phyloP scores from a whole-genome alignment of 2,113 vertebrate genomes.

The Serinus canaria region DNA sequence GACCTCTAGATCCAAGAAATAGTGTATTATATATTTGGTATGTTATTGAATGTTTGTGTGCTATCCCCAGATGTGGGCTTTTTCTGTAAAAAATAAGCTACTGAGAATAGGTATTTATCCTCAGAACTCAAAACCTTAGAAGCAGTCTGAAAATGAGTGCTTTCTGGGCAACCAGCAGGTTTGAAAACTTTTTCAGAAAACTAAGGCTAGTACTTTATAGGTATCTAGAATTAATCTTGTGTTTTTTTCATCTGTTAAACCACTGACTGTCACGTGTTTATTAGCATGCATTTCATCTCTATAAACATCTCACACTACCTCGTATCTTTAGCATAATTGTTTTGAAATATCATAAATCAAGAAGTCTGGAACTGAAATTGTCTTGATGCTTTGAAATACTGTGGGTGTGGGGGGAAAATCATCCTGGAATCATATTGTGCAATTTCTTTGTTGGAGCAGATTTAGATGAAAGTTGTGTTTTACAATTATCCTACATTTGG shows the following conservation, averaged over 20 bases:
- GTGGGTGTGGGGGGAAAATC: background rate
- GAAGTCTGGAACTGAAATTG: background rate
- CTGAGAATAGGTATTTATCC: background rate
- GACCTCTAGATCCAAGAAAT: background rate
- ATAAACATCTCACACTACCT: background rate
- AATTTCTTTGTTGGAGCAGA: background rate
- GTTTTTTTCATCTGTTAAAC: background rate
- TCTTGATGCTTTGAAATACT: background rate
- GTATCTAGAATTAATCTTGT: background rate
- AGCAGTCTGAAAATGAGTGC: background rate
- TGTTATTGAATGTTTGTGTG: background rate
- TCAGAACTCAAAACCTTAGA: background rate
- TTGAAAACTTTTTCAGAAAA: background rate
- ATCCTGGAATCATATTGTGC: background rate
- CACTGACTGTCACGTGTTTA: background rate
- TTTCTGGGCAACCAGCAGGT: background rate
- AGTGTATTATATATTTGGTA: background rate
- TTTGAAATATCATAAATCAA: background rate
- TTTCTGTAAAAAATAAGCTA: background rate
- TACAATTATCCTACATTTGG: background rate
- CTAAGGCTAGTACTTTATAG: background rate
- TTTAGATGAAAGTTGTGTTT: background rate
- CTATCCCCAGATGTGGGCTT: fast-evolving
- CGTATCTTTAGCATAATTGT: background rate
- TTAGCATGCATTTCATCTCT: background rate